Conservation (phyloP, 1,140 invertebrate species). For the Proctacanthus coquilletti region DNA sequence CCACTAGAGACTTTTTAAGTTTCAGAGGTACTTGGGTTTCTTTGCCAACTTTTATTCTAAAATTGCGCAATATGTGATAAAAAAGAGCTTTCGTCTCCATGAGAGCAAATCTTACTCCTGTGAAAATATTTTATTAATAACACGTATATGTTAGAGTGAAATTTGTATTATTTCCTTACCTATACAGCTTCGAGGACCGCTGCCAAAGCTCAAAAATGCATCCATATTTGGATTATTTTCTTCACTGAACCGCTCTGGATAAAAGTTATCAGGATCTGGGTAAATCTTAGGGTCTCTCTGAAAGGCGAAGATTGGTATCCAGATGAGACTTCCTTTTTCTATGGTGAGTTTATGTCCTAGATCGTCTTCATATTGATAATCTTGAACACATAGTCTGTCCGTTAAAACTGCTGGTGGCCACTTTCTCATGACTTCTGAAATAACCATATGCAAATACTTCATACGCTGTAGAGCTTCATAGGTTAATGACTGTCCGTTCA, state of each 20-base stretch:
- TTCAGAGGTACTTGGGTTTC: no score
- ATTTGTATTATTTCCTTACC: constrained; percentile 17
- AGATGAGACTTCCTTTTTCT: constrained; percentile 29
- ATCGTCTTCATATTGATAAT: constrained; percentile 30
- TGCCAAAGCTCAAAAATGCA: constrained; percentile 27
- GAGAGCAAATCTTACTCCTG: constrained; percentile 27
- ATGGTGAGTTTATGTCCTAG: constrained; percentile 32
- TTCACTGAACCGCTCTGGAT: constrained; percentile 36
- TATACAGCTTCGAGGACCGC: constrained; percentile 33
- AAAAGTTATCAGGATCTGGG: constrained; percentile 33
- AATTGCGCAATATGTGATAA: constrained; percentile 19
- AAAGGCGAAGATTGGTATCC: constrained; percentile 30
- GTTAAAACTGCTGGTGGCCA: constrained; percentile 35
- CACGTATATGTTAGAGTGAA: no score
- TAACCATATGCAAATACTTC: constrained; percentile 48
- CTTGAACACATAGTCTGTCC: constrained; percentile 35
- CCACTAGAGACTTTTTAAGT: no score
- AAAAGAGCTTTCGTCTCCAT: constrained; percentile 32
- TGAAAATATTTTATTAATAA: no score
- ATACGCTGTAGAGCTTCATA: constrained; percentile 38
- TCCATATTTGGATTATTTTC: constrained; percentile 24
- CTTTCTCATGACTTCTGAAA: constrained; percentile 38
- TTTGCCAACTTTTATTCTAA: constrained; percentile 10
- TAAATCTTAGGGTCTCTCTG: constrained; percentile 36
- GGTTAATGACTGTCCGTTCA: constrained; percentile 28